These are phyloP conservation scores for Cranoglanis bouderius DNA, from an alignment of 2,113 vertebrate genomes.

Conservation along the genomic window DNA sequence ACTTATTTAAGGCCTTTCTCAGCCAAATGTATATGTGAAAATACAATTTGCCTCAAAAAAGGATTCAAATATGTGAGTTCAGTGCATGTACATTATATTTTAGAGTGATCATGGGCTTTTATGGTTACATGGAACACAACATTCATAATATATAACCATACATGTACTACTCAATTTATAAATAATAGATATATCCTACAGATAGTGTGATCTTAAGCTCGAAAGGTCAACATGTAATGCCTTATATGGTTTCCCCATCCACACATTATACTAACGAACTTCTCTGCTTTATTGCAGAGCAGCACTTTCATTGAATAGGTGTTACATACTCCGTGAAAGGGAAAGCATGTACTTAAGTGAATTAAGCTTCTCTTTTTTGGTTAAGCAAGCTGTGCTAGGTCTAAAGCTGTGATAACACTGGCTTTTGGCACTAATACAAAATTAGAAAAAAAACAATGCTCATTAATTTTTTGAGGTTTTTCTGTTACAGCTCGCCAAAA, in stretches of 20 bases:
- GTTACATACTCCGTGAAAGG: neutral
- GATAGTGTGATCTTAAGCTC: neutral
- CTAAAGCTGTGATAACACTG: conserved; percentile 42
- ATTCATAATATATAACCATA: neutral
- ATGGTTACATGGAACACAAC: neutral
- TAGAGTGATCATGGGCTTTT: too few relatives aligned
- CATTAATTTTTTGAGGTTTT: neutral
- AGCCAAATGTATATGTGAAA: neutral
- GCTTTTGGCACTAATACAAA: conserved; percentile 36
- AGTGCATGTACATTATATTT: neutral
- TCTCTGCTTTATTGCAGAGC: conserved; percentile 29
- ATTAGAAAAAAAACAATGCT: neutral
- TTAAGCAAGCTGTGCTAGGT: conserved; percentile 26
- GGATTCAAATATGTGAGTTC: neutral
- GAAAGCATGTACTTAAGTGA: conserved; percentile 20
- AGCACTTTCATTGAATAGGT: conserved; percentile 28
- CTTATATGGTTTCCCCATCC: conserved; percentile 9
- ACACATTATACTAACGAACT: conserved; percentile 40
- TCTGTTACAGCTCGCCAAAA: neutral
- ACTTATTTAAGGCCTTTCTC: conserved; percentile 51
- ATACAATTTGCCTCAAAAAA: too few relatives aligned
- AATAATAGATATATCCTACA: conserved; percentile 8
- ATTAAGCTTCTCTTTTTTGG: conserved; percentile 48
- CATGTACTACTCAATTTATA: neutral
- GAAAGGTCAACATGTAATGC: conserved; percentile 17